Base-by-base conservation (phyloP, 2,888 invertebrate species). In the Pediacus dermestoides region DNA sequence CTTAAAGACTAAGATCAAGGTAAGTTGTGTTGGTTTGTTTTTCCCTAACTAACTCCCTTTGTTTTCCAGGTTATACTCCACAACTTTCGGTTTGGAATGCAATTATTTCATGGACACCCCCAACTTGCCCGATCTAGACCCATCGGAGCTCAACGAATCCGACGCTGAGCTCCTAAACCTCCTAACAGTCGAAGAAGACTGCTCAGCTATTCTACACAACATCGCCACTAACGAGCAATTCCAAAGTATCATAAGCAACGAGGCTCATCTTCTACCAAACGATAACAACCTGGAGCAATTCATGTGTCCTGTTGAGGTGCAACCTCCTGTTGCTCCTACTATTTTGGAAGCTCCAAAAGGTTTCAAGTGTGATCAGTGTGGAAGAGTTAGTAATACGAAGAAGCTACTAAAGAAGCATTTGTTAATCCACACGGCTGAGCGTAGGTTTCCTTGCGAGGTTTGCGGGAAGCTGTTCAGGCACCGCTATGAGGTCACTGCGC, bases 151-250 rank as follows among this genome's bases (percentile, higher is more conserved):
- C 21, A 65, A 63, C 47, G 64, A 63, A 26, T 55, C 66, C 1
- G 68, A 68, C 38, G 44, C 58, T 2, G 68, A 68, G 32, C 45
- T 68, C 4, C 49, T 68, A 12, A 64, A 66, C 45, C 53, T 68
- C 12, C 39, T 68, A 31, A 60, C 63, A 3, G 57, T 58, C 1
- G 67, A 66, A 54, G 66, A 64, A 26, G 65, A 66, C 35, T 68
- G 68, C 37, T 56, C 62, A 1, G 64, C 60, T 9, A 63, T 68
- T 18, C 46, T 68, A 18, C 61, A 66, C 37, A 66, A 67, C 38
- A 67, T 67, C 14, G 63, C 67, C 4, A 60, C 58, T 10, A 64
- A 59, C 36, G 65, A 66, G 42, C 64, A 67, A 30, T 65, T 64
- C 37, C 62, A 63, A 34, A 50, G 54, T 26, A 39, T 66, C n/a